Percentiles rank a stretch among this genome's conserved stretches.
Evolutionary conservation across 2,113 vertebrate genomes (phyloP).

Genomic region (Hystrix cristata): DNA sequence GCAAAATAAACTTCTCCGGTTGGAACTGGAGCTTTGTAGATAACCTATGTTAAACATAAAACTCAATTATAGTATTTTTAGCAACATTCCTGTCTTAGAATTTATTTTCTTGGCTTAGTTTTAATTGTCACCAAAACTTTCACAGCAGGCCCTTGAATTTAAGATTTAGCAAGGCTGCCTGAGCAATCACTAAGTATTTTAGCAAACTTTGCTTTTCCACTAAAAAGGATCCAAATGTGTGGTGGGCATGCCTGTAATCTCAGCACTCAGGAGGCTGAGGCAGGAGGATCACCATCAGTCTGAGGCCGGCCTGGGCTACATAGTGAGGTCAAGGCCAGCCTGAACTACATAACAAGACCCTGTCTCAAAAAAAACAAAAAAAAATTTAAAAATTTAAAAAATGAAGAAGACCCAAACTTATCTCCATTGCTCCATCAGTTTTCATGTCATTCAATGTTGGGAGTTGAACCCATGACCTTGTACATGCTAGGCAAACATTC

Average conservation of each 20-base stretch:
- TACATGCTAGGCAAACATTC: neutral
- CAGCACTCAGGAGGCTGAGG: neutral
- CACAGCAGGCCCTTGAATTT: neutral
- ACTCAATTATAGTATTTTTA: constrained; percentile 16
- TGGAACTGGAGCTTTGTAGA: constrained; percentile 96
- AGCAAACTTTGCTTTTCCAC: constrained; percentile 46
- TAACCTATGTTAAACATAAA: constrained; percentile 90
- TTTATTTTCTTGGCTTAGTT: constrained; percentile 26
- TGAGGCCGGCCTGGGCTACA: neutral
- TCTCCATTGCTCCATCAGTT: neutral
- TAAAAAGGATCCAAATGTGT: neutral
- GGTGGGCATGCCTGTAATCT: neutral
- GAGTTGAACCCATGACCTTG: neutral
- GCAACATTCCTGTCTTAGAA: neutral
- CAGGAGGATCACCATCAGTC: neutral
- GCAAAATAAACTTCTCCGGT: constrained; percentile 96
- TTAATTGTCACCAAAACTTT: constrained; percentile 10
- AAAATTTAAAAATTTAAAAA: neutral
- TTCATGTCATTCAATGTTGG: neutral
- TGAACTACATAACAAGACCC: neutral
- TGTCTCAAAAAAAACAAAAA: neutral
- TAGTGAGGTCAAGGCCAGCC: neutral
- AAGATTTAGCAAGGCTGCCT: neutral
- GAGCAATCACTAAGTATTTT: neutral
- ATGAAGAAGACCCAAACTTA: neutral